A percentile compares a stretch with the other conserved stretches of the same genome.
Conservation (phyloP, 2,888 invertebrate genomes). For the Stenodera caucasica region DNA sequence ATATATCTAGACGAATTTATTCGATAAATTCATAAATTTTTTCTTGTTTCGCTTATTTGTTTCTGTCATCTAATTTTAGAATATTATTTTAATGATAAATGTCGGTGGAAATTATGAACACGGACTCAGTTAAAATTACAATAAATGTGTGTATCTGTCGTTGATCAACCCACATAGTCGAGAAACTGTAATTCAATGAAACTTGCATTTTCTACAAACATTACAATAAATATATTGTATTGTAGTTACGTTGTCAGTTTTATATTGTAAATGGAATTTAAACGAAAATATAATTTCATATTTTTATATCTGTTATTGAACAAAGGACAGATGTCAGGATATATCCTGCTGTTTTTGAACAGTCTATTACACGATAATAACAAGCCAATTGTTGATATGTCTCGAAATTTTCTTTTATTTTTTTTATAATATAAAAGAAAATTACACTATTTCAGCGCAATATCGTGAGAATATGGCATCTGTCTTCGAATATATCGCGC, state of each 20-base stretch:
- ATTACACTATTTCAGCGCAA: neutral
- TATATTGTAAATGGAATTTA: constrained; percentile 1
- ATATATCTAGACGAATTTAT: too few relatives aligned
- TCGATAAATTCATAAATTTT: neutral
- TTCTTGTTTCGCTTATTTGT: neutral
- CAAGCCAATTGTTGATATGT: too few relatives aligned
- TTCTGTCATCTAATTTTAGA: neutral
- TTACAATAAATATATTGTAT: constrained; percentile 12
- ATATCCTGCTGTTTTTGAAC: neutral
- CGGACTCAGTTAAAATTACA: constrained; percentile 12
- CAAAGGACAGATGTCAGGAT: neutral
- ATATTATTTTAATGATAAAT: neutral
- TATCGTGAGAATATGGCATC: constrained; percentile 21
- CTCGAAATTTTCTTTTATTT: too few relatives aligned
- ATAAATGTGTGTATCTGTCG: constrained; percentile 22
- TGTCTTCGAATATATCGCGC: constrained; percentile 21
- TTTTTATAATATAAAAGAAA: too few relatives aligned
- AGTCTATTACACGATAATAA: too few relatives aligned
- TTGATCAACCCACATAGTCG: constrained; percentile 19
- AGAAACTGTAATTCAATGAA: constrained; percentile 19
- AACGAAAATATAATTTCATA: neutral
- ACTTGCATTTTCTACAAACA: constrained; percentile 10
- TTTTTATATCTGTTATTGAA: neutral
- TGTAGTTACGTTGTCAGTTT: constrained; percentile 6
- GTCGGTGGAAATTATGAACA: neutral